Evolutionary conservation across 2,113 vertebrate genomes (phyloP).

Genomic region (Thomomys bottae): DNA sequence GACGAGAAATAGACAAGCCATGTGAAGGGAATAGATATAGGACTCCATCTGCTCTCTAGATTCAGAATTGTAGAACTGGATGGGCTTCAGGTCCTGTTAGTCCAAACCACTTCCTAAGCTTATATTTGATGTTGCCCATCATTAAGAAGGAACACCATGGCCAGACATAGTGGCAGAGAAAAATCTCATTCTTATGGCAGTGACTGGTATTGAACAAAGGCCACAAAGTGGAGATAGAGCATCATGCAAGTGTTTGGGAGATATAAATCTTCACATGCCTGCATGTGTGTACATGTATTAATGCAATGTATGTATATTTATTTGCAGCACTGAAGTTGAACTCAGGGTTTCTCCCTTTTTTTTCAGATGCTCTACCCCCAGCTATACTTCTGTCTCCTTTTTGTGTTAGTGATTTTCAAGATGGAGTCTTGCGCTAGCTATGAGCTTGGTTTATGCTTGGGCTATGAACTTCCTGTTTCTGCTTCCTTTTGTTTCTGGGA

Average conservation of each 20-base stretch:
- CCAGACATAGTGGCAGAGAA: not conserved
- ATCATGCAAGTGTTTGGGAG: not conserved
- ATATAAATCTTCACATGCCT: not conserved
- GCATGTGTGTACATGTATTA: too few species aligned
- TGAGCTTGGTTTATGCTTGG: too few species aligned
- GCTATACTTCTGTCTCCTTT: too few species aligned
- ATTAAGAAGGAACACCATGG: not conserved
- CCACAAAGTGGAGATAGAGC: not conserved
- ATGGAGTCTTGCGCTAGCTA: too few species aligned
- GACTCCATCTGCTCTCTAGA: not conserved
- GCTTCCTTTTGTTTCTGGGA: too few species aligned
- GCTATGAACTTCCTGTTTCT: too few species aligned
- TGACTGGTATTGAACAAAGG: not conserved
- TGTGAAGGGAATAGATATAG: not conserved
- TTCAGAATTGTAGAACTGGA: not conserved
- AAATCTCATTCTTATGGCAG: not conserved
- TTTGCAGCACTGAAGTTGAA: too few species aligned
- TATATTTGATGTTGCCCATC: not conserved
- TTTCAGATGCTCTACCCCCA: too few species aligned
- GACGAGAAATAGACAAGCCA: not conserved
- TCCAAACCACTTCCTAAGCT: not conserved
- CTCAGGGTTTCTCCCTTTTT: too few species aligned
- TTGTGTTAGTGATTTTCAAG: too few species aligned
- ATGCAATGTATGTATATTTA: too few species aligned
- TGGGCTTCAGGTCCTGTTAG: not conserved